Evolutionary conservation across 2,113 vertebrate species (phyloP).

Genomic region (Trichechus manatus): DNA sequence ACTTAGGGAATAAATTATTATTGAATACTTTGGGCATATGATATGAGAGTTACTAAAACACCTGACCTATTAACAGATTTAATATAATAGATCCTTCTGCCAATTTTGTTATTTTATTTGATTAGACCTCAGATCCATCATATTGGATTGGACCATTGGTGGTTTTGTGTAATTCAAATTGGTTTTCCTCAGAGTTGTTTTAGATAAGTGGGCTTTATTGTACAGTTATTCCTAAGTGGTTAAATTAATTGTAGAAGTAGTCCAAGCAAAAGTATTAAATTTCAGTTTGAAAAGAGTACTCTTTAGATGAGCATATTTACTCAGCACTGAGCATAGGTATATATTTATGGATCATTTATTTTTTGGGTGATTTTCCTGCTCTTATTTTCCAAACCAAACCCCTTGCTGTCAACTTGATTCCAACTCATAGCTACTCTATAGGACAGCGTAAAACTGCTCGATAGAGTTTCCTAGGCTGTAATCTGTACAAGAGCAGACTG

Average conservation of each 20-base stretch:
- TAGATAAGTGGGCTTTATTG: not conserved
- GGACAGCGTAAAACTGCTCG: no score
- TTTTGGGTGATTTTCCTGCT: slow-evolving; percentile 31
- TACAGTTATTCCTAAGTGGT: not conserved
- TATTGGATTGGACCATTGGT: not conserved
- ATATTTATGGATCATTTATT: slow-evolving; percentile 5
- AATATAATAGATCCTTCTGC: slow-evolving; percentile 7
- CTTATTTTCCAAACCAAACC: not conserved
- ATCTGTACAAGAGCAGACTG: no score
- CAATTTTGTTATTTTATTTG: slow-evolving; percentile 45
- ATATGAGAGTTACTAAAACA: not conserved
- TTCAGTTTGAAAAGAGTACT: slow-evolving; percentile 7
- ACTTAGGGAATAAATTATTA: slow-evolving; percentile 29
- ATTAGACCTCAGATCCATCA: slow-evolving; percentile 16
- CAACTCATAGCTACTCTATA: no score
- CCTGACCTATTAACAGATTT: slow-evolving; percentile 25
- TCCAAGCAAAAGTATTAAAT: slow-evolving; percentile 40
- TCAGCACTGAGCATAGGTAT: not conserved
- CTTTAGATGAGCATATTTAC: not conserved
- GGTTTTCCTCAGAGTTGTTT: slow-evolving; percentile 34
- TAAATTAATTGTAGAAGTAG: slow-evolving; percentile 45
- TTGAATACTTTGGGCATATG: not conserved
- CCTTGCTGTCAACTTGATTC: no score
- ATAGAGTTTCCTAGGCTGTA: no score
- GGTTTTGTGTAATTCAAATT: not conserved